Percentiles rank a stretch among this genome's conserved stretches.
phyloP scores from a whole-genome alignment of 2,113 vertebrate species.

The Tragulus kanchil region DNA sequence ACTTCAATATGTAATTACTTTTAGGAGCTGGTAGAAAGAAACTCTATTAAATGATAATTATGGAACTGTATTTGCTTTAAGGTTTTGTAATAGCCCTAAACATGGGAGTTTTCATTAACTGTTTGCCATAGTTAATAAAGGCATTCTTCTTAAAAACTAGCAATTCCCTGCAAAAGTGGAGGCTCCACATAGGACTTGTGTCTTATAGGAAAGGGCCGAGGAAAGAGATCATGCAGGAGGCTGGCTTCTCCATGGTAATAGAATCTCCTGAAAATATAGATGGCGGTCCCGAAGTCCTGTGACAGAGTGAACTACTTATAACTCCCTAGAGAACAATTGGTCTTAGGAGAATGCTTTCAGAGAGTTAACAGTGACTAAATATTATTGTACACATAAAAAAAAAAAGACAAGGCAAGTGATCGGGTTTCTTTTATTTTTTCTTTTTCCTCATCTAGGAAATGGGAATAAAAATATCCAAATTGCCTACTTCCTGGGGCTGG shows the following conservation, averaged over 20 bases:
- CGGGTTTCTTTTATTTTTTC: no score
- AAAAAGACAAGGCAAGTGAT: neutral
- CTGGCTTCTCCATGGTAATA: constrained; percentile 59
- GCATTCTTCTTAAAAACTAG: constrained; percentile 85
- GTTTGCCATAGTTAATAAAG: constrained; percentile 87
- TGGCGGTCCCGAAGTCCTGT: neutral
- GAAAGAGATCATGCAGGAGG: neutral
- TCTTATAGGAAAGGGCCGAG: constrained; percentile 50
- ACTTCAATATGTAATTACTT: constrained; percentile 90
- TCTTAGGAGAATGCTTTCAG: neutral
- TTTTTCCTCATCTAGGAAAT: neutral
- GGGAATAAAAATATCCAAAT: neutral
- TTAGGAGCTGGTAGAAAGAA: constrained; percentile 86
- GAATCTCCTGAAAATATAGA: neutral
- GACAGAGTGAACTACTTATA: neutral
- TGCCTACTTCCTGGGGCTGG: neutral
- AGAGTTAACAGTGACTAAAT: constrained; percentile 8
- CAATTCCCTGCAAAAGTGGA: constrained; percentile 79
- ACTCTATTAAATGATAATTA: constrained; percentile 89
- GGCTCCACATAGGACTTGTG: constrained; percentile 43
- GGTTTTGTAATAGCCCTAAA: constrained; percentile 87
- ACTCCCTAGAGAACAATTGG: neutral
- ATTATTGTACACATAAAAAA: neutral
- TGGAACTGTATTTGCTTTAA: constrained; percentile 86
- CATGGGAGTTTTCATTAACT: constrained; percentile 87